phyloP scores from a whole-genome alignment of 2,797 vertebrate species.

The Acipenser transmontanus region DNA sequence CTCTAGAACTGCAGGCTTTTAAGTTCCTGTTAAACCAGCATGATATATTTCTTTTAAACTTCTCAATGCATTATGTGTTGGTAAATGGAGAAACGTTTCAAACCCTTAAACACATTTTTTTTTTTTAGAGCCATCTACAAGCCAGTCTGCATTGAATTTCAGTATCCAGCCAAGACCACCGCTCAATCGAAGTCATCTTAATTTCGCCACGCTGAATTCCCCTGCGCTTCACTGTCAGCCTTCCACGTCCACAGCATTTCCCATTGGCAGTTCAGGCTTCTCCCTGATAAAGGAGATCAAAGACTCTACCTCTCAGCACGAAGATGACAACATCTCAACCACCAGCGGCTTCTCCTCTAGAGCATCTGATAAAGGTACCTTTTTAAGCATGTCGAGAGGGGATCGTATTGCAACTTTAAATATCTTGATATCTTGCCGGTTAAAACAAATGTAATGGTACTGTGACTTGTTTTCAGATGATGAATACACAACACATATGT shows the following conservation, averaged over 20 bases:
- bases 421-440: too few species aligned
- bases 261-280: slow-evolving; percentile 65
- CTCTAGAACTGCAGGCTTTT: too few species aligned
- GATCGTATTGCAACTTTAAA: too few species aligned
- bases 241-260: slow-evolving; percentile 61
- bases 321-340: slow-evolving; percentile 98
- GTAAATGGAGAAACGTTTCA: too few species aligned
- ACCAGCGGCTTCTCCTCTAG: slow-evolving; percentile 97
- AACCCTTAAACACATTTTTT: neutral
- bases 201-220: slow-evolving; percentile 75
- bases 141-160: slow-evolving; percentile 79
- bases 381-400: too few species aligned
- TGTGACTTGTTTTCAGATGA: too few species aligned
- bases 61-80: too few species aligned
- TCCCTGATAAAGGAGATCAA: slow-evolving; percentile 96
- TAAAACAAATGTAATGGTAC: too few species aligned
- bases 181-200: slow-evolving; percentile 83
- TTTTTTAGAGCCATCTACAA: slow-evolving; percentile 78
- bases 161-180: slow-evolving; percentile 80
- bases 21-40: too few species aligned
- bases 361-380: slow-evolving; percentile 92
- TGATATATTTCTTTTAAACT: too few species aligned
- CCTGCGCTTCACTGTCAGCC: slow-evolving; percentile 63
- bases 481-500: too few species aligned
- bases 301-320: slow-evolving; percentile 94